Conservation (phyloP, 2,797 vertebrate genomes). For the Coilia nasus region DNA sequence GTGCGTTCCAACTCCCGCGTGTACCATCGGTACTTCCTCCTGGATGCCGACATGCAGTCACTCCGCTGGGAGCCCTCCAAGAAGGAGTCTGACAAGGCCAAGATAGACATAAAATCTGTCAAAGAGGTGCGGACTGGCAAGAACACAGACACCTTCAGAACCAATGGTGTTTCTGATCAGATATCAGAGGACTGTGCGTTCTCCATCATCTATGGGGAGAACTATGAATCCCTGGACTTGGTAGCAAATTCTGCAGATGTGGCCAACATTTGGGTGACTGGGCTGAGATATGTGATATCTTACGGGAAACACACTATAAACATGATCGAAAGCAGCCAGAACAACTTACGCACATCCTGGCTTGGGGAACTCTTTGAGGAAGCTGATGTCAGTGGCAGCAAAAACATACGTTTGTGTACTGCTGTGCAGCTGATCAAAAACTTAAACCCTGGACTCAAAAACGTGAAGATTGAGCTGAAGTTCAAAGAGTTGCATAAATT, state of each 20-base stretch:
- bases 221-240: constrained; percentile 95
- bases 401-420: constrained; percentile 81
- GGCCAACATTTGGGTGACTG: constrained; percentile 98
- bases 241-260: constrained; percentile 96
- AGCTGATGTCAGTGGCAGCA: constrained; percentile 79
- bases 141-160: constrained; percentile 97
- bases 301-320: constrained; percentile 96
- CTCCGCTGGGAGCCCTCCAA: constrained; percentile 97
- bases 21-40: constrained; percentile 92
- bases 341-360: constrained; percentile 96
- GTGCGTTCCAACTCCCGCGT: constrained; percentile 94
- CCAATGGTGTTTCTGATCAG: constrained; percentile 96
- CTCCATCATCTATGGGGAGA: constrained; percentile 95
- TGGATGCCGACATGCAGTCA: constrained; percentile 98
- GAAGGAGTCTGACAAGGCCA: constrained; percentile 98
- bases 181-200: constrained; percentile 98
- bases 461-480: constrained; percentile 93
- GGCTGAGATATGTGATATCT: constrained; percentile 95
- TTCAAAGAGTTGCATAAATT: constrained; percentile 97
- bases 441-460: constrained; percentile 93
- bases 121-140: constrained; percentile 97
- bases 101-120: constrained; percentile 94
- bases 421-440: constrained; percentile 91
- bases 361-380: constrained; percentile 89
- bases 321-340: constrained; percentile 94